Evolutionary conservation across 2,113 vertebrate species (phyloP).

Genomic region (Ivindomyrus marchei): DNA sequence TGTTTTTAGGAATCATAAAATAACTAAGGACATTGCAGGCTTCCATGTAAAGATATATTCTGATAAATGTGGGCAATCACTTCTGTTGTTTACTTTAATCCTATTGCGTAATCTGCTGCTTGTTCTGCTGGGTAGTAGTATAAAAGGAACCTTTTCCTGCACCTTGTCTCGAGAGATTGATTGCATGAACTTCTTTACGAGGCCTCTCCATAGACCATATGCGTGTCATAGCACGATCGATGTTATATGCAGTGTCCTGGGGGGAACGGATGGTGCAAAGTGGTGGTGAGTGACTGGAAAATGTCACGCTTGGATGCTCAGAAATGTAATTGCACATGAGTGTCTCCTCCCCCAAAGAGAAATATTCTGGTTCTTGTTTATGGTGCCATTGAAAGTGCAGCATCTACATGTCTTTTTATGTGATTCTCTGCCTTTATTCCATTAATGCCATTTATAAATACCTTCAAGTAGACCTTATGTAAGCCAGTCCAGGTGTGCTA

Average conservation of each 20-base stretch:
- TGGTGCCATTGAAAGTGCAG: slow-evolving; percentile 7
- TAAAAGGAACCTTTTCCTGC: slow-evolving; percentile 33
- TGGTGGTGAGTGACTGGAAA: slow-evolving; percentile 44
- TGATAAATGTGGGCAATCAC: background rate
- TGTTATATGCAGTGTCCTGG: slow-evolving; percentile 34
- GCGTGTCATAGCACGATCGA: slow-evolving; percentile 50
- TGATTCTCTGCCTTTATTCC: background rate
- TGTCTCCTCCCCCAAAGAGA: slow-evolving; percentile 28
- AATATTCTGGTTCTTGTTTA: slow-evolving; percentile 3
- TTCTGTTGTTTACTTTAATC: background rate
- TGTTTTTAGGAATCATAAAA: background rate
- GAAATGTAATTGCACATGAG: slow-evolving; percentile 56
- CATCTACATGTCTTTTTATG: background rate
- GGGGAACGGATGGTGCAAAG: slow-evolving; percentile 33
- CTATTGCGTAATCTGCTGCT: slow-evolving; percentile 34
- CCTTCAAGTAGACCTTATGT: background rate
- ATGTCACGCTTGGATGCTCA: slow-evolving; percentile 50
- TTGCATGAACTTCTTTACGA: slow-evolving; percentile 61
- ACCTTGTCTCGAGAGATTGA: slow-evolving; percentile 54
- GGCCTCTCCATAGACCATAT: slow-evolving; percentile 45
- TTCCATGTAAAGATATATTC: background rate
- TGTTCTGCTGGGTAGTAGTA: slow-evolving; percentile 39
- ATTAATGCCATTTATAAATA: background rate
- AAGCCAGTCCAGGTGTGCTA: background rate
- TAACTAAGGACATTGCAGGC: background rate